Conservation (phyloP, 1,140 invertebrate genomes). For the Tribolium madens region DNA sequence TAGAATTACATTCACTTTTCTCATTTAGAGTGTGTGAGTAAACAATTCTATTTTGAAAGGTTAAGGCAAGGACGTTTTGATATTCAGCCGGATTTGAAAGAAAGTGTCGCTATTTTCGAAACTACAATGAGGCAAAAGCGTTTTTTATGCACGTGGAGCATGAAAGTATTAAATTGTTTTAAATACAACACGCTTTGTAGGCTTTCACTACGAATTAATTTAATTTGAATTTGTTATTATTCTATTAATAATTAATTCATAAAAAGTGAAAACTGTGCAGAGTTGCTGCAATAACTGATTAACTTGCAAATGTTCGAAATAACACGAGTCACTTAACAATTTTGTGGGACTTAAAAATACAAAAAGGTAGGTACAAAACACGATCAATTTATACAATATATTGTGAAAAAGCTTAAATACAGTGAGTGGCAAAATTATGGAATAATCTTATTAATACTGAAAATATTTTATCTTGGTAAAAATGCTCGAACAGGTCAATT, state of each 20-base stretch:
- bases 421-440: too few relatives aligned
- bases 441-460: too few relatives aligned
- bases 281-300: background rate
- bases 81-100: background rate
- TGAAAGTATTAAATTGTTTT: background rate
- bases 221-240: background rate
- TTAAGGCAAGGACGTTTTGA: background rate
- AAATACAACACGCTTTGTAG: background rate
- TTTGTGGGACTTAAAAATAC: too few relatives aligned
- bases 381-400: too few relatives aligned
- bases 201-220: background rate
- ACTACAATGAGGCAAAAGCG: background rate
- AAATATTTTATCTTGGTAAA: too few relatives aligned
- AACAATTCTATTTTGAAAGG: conserved; percentile 2
- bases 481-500: too few relatives aligned
- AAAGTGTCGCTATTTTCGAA: background rate
- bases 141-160: background rate
- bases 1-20: background rate
- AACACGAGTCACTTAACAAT: too few relatives aligned
- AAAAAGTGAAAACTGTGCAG: background rate
- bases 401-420: too few relatives aligned
- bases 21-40: background rate
- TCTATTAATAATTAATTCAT: background rate
- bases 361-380: too few relatives aligned
- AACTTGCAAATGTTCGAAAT: too few relatives aligned